phyloP scores from a whole-genome alignment of 2,888 invertebrate species.

The Falcaria lacertinaria region DNA sequence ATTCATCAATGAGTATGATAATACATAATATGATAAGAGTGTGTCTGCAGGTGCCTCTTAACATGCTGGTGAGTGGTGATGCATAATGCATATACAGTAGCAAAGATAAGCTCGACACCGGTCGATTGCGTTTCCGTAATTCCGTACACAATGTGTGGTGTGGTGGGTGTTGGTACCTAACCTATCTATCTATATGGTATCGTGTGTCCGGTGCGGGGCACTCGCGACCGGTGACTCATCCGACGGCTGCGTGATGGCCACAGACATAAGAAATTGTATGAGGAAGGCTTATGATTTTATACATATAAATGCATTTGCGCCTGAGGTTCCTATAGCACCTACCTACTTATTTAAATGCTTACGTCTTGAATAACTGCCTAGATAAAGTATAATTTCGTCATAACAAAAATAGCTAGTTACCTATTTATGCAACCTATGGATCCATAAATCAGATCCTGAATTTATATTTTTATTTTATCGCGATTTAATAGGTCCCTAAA shows the following conservation, averaged over 20 bases:
- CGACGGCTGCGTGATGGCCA: constrained; percentile 39
- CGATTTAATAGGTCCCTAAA: too few species aligned
- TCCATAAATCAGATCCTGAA: too few species aligned
- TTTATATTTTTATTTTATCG: too few species aligned
- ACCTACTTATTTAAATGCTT: too few species aligned
- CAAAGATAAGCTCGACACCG: constrained; percentile 31
- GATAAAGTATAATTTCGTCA: too few species aligned
- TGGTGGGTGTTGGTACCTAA: constrained; percentile 21
- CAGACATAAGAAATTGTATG: constrained; percentile 20
- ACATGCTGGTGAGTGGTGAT: constrained; percentile 23
- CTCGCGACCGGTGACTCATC: constrained; percentile 40
- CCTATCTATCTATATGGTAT: constrained; percentile 27
- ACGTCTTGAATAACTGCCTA: too few species aligned
- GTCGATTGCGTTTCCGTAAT: constrained; percentile 9
- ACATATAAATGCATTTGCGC: too few species aligned
- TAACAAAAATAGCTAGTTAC: too few species aligned
- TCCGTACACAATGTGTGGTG: constrained; percentile 35
- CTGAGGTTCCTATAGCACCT: too few species aligned
- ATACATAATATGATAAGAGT: background rate
- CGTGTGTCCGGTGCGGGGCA: constrained; percentile 32
- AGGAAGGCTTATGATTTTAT: too few species aligned
- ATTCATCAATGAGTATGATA: too few species aligned
- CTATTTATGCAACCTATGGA: too few species aligned
- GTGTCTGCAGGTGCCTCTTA: constrained; percentile 10
- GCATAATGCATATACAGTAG: constrained; percentile 29